Evolutionary conservation across 2,797 vertebrate genomes (phyloP), one percentile per base, ranked within the genome.

Genomic region (Esox masquinongy): DNA sequence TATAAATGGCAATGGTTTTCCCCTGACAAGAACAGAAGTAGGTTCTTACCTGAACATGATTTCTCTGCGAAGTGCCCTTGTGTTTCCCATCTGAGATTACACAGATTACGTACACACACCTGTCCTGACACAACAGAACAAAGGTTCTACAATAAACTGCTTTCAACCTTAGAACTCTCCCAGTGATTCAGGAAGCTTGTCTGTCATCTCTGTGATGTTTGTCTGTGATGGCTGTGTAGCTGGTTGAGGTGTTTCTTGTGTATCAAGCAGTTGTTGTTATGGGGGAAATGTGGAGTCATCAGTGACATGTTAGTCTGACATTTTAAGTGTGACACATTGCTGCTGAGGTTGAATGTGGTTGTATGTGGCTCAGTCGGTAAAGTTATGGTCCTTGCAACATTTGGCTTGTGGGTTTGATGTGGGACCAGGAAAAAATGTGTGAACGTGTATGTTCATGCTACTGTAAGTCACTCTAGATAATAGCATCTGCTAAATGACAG

Each of bases 41-140:
- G 11, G 68, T 15, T 76, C 89, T 84, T 85, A 95, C 93, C 91
- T 90, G 74, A 89, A 83, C 93, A 94, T 94, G 56, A 61, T 61
- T 22, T 61, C 56, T 61, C 22, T 63, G 17, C 77, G 78, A 72
- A 29, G 16, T 73, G 53, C 11, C 22, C 12, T 11, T 56, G 31
- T 22, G 34, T 76, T 75, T 77, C 79, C 67, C 77, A 71, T 78
- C 14, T 16, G 16, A 61, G 22, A 61, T 26, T 0, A 56, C 8
- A 36, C 47, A 0, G 22, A 75, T 79, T 56, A 83, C 64, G 2
- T 17, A 77, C 22, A 34, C 49, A 50, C 61, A 68, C 34, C 72
- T 80, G 77, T 77, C 29, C 17, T 80, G 72, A 72, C 74, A 87
- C 67, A 85, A 16, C 51, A 19, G 85, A 77, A 34, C 85, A 92